A percentile compares a stretch with the other conserved stretches of the same genome.
These are phyloP conservation scores for Silurus lanzhouensis DNA, from an alignment of 2,797 vertebrate genomes.

Conservation along the genomic window DNA sequence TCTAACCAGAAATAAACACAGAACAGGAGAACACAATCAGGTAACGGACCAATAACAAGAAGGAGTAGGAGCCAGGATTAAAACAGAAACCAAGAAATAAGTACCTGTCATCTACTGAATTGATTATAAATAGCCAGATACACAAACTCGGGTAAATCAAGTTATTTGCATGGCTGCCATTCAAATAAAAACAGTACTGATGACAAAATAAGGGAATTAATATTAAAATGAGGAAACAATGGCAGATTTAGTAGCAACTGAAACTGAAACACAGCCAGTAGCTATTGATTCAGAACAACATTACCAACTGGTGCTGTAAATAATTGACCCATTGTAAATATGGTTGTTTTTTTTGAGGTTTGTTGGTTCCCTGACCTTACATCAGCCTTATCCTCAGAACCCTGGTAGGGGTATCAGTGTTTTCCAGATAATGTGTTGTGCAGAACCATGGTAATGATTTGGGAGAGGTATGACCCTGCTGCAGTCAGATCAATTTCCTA, in stretches of 20 bases:
- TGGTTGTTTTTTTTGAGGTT: neutral
- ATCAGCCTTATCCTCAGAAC: neutral
- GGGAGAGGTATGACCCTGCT: conserved; percentile 46
- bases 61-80: neutral
- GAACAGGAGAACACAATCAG: conserved; percentile 6
- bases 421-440: conserved; percentile 21
- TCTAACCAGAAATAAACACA: neutral
- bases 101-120: neutral
- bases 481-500: conserved; percentile 51
- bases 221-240: neutral
- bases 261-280: neutral
- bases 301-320: neutral
- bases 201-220: neutral
- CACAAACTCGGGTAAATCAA: neutral
- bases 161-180: neutral
- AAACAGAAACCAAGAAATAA: neutral
- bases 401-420: neutral
- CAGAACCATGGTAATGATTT: conserved; percentile 39
- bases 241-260: neutral
- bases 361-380: neutral
- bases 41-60: neutral
- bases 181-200: neutral
- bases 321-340: neutral
- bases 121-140: neutral
- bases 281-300: neutral